Evolutionary conservation across 2,113 vertebrate species (phyloP).

Genomic region (Numenius arquata): DNA sequence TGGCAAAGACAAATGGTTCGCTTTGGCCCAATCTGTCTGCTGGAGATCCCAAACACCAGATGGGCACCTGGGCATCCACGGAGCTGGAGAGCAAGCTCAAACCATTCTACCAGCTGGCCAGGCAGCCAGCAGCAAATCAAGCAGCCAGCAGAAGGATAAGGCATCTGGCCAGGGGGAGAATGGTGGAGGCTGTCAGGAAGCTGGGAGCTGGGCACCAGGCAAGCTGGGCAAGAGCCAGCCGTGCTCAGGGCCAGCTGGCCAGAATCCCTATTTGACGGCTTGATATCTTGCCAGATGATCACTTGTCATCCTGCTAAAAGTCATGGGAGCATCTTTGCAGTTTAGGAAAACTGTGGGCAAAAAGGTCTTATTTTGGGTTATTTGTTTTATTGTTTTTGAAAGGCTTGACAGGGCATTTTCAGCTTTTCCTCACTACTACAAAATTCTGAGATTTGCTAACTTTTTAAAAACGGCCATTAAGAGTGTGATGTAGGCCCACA

Average conservation of each 20-base stretch:
- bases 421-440: neutral
- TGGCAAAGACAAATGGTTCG: neutral
- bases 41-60: neutral
- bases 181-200: neutral
- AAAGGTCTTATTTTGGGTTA: neutral
- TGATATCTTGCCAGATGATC: neutral
- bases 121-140: neutral
- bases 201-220: neutral
- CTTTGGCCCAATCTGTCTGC: neutral
- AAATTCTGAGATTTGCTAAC: neutral
- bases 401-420: neutral
- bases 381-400: neutral
- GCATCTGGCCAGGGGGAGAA: neutral
- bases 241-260: neutral
- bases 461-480: neutral
- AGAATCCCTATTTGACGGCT: neutral
- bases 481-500: neutral
- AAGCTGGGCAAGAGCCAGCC: neutral
- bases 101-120: fast-evolving
- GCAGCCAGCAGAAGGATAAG: neutral
- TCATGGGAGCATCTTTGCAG: neutral
- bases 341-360: neutral
- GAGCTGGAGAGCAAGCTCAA: neutral
- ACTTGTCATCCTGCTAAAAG: neutral
- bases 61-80: neutral